Evolutionary conservation across 2,888 invertebrate species (phyloP).

Genomic region (Gymnoscelis rufifasciata): DNA sequence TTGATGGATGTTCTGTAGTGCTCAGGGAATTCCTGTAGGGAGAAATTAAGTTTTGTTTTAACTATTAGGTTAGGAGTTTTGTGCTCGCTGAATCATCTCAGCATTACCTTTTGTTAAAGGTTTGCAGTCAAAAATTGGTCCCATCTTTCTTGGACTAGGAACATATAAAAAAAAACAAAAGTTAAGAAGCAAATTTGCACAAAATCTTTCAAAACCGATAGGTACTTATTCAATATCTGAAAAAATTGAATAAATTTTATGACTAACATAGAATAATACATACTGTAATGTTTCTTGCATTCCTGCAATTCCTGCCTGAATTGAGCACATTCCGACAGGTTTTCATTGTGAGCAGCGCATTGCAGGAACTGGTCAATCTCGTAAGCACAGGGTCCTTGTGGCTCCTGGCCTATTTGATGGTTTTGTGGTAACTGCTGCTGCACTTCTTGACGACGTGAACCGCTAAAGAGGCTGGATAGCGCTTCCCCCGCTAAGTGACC

Average conservation of each 20-base stretch:
- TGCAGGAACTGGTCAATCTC: constrained; percentile 96
- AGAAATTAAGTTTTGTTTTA: neutral
- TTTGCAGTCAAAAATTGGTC: too few species aligned
- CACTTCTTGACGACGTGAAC: constrained; percentile 53
- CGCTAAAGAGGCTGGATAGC: constrained; percentile 78
- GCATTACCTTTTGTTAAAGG: too few species aligned
- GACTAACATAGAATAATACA: too few species aligned
- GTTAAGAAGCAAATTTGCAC: too few species aligned
- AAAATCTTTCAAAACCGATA: too few species aligned
- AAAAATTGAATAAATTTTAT: too few species aligned
- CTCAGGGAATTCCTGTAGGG: constrained; percentile 36
- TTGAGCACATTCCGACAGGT: constrained; percentile 93
- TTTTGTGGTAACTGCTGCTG: constrained; percentile 49
- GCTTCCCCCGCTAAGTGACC: constrained; percentile 95
- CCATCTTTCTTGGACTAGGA: too few species aligned
- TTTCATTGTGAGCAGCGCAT: constrained; percentile 90
- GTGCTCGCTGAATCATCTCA: too few species aligned
- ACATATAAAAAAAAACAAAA: too few species aligned
- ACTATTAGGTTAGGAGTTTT: too few species aligned
- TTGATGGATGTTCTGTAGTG: constrained; percentile 1
- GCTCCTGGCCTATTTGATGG: constrained; percentile 64
- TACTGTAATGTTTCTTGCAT: constrained; percentile 90
- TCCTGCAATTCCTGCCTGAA: constrained; percentile 97
- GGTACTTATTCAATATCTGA: too few species aligned
- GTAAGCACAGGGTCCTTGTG: constrained; percentile 90